Conservation (phyloP, 2,888 invertebrate genomes). For the Saturnia japonica region DNA sequence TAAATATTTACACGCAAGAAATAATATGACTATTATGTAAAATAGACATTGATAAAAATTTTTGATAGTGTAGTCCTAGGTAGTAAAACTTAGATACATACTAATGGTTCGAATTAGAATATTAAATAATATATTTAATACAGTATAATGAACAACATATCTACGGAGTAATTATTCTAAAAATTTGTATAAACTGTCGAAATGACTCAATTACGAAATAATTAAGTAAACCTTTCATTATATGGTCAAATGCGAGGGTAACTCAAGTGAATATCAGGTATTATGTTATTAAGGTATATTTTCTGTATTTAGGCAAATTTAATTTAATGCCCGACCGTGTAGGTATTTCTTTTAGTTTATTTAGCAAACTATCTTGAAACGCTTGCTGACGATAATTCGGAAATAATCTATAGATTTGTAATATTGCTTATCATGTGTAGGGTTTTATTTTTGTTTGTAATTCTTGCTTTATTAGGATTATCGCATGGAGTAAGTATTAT, state of each 20-base stretch:
- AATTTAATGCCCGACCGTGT: neutral
- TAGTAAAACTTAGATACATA: too few relatives aligned
- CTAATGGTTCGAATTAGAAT: neutral
- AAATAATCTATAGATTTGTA: neutral
- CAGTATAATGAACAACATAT: neutral
- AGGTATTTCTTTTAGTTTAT: neutral
- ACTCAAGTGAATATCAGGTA: neutral
- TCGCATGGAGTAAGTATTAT: slow-evolving; percentile 5
- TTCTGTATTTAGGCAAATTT: neutral
- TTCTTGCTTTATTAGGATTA: neutral
- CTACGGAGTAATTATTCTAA: neutral
- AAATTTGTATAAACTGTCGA: neutral
- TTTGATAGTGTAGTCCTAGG: too few relatives aligned
- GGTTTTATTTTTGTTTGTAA: neutral
- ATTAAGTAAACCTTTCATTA: neutral
- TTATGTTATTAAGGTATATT: neutral
- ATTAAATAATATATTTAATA: neutral
- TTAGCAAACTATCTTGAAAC: neutral
- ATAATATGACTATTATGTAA: neutral
- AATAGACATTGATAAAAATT: too few relatives aligned
- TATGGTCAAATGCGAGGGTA: neutral
- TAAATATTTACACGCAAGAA: neutral
- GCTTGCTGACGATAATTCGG: neutral
- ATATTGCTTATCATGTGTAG: neutral
- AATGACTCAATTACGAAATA: neutral